Conservation (phyloP, 1,140 invertebrate genomes). For the Drosophila funebris region DNA sequence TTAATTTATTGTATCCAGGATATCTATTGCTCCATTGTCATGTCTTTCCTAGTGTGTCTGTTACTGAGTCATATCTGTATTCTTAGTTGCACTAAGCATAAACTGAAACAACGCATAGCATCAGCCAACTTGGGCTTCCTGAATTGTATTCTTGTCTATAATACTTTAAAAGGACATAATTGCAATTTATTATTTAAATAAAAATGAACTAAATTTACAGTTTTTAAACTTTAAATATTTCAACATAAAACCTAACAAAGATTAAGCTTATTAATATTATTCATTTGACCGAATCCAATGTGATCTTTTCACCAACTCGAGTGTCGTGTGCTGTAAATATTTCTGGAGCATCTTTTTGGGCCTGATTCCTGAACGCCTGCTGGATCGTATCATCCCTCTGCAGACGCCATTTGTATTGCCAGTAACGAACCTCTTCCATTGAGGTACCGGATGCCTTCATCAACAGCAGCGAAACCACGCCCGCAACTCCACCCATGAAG, state of each 20-base stretch:
- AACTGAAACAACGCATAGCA: conserved; percentile 70
- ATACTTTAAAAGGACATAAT: conserved; percentile 60
- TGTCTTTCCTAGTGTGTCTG: conserved; percentile 16
- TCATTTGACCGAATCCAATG: conserved; percentile 65
- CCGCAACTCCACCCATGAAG: conserved; percentile 85
- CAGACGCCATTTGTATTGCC: conserved; percentile 84
- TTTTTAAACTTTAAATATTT: conserved; percentile 7
- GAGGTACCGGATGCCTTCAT: conserved; percentile 84
- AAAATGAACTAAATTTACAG: conserved; percentile 41
- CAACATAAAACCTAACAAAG: conserved; percentile 29
- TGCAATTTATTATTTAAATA: conserved; percentile 81
- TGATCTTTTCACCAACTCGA: conserved; percentile 52
- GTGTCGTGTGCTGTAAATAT: conserved; percentile 65
- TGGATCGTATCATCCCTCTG: conserved; percentile 69
- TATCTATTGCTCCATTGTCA: conserved; percentile 45
- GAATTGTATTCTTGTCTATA: conserved; percentile 56
- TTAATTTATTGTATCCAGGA: conserved; percentile 61
- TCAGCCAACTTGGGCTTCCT: conserved; percentile 66
- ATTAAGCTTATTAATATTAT: neutral
- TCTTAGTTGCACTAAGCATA: conserved; percentile 49
- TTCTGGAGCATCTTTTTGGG: conserved; percentile 43
- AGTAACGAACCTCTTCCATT: conserved; percentile 85
- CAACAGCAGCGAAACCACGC: conserved; percentile 82
- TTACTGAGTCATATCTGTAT: conserved; percentile 43
- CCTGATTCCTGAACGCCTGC: conserved; percentile 69